These are phyloP conservation scores for Sebastes variabilis DNA, from an alignment of 2,797 vertebrate species.

Conservation along the genomic window DNA sequence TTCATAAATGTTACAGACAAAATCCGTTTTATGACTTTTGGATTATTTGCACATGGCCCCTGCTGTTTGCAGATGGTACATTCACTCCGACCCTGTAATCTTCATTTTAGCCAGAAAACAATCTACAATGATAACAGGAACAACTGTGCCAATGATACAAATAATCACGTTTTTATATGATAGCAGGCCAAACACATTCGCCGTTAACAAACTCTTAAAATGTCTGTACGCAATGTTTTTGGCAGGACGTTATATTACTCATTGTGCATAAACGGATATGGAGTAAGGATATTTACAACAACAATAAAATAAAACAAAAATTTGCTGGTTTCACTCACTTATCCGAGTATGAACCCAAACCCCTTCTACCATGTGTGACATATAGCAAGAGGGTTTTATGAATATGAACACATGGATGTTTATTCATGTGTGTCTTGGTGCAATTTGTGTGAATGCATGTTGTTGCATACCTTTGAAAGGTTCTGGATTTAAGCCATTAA, in stretches of 20 bases:
- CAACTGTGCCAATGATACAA: background rate
- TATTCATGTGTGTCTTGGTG: background rate
- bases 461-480: background rate
- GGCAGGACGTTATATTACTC: background rate
- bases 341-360: background rate
- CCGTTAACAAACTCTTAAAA: background rate
- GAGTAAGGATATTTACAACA: background rate
- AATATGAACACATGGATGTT: background rate
- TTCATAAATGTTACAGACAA: background rate
- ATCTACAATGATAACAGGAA: background rate
- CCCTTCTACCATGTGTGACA: background rate
- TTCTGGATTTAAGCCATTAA: background rate
- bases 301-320: background rate
- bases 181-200: background rate
- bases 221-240: background rate
- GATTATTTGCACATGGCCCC: slow-evolving; percentile 1
- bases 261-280: background rate
- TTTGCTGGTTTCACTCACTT: no score
- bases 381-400: background rate
- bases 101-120: background rate
- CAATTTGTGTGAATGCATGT: background rate
- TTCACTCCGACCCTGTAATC: background rate
- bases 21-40: background rate
- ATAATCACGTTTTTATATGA: background rate
- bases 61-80: background rate